Percentiles rank a stretch among this genome's conserved stretches.
Evolutionary conservation across 2,888 invertebrate species (phyloP).

Genomic region (Phlogophora meticulosa): DNA sequence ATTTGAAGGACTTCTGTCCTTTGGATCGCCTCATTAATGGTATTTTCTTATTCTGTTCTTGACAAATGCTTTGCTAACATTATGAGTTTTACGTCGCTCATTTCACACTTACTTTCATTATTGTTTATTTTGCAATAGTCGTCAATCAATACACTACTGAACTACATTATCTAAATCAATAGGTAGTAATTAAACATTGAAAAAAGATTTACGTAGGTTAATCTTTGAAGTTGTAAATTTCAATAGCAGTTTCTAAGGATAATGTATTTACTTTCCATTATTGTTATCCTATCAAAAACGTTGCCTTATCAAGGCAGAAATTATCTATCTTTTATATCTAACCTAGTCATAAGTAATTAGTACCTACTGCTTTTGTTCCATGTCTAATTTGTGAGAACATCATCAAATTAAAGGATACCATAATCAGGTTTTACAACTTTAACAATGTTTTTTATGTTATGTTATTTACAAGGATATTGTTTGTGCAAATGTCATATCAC

Average conservation of each 20-base stretch:
- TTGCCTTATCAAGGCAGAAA: constrained; percentile 37
- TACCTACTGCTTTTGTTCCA: constrained; percentile 14
- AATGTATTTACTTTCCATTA: constrained; percentile 25
- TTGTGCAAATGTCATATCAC: not conserved
- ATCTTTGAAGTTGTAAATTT: constrained; percentile 7
- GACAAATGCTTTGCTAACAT: constrained; percentile 11
- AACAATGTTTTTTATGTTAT: not conserved
- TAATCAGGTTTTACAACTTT: not conserved
- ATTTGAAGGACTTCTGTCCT: constrained; percentile 74
- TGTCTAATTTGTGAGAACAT: constrained; percentile 15
- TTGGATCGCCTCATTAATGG: constrained; percentile 64
- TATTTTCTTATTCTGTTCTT: constrained; percentile 42
- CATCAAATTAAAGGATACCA: not conserved
- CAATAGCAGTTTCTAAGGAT: constrained; percentile 1
- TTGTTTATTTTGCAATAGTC: constrained; percentile 60
- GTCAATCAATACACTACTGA: constrained; percentile 31
- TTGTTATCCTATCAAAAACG: constrained; percentile 29
- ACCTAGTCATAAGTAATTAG: constrained; percentile 46
- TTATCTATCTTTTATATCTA: constrained; percentile 44
- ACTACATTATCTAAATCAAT: constrained; percentile 23
- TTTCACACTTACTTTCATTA: constrained; percentile 41
- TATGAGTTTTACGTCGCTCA: constrained; percentile 26
- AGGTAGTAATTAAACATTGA: not conserved
- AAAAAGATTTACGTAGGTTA: not conserved
- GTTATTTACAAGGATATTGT: not conserved